Evolutionary conservation across 2,113 vertebrate species (phyloP).

Genomic region (Leptobrachium ailaonicum): DNA sequence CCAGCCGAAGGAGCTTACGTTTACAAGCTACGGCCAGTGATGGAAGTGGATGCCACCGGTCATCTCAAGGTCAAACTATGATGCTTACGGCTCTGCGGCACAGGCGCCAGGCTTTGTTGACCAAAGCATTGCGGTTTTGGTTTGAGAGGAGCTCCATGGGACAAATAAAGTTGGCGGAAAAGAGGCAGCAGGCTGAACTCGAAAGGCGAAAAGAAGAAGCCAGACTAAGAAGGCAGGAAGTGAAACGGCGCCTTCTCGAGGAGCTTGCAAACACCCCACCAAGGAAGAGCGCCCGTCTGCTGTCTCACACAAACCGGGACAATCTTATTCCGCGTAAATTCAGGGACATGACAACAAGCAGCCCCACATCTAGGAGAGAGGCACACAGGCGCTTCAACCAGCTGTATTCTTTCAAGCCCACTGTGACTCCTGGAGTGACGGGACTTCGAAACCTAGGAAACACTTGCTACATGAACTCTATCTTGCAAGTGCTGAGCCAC

Average conservation of each 20-base stretch:
- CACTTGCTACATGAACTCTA: constrained; percentile 99
- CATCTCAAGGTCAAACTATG: constrained; percentile 73
- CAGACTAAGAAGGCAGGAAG: constrained; percentile 80
- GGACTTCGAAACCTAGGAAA: constrained; percentile 96
- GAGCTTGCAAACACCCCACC: constrained; percentile 87
- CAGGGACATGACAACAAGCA: constrained; percentile 63
- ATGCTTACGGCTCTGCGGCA: constrained; percentile 88
- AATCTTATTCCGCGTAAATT: constrained; percentile 81
- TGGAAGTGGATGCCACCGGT: constrained; percentile 56
- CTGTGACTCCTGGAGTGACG: constrained; percentile 89
- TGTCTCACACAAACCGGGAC: constrained; percentile 80
- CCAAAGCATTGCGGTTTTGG: constrained; percentile 76
- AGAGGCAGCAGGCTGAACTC: constrained; percentile 72
- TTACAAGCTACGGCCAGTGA: constrained; percentile 72
- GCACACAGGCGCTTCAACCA: constrained; percentile 61
- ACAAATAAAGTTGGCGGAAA: constrained; percentile 73
- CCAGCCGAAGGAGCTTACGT: constrained; percentile 80
- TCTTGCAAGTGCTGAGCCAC: constrained; percentile 97
- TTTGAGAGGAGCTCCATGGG: constrained; percentile 74
- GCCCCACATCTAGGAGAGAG: constrained; percentile 61
- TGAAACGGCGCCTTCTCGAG: constrained; percentile 87
- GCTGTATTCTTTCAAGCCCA: constrained; percentile 75
- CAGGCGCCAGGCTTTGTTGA: constrained; percentile 83
- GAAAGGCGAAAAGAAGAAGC: constrained; percentile 81
- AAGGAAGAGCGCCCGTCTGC: constrained; percentile 90